phyloP scores from a whole-genome alignment of 2,797 vertebrate species.

The Acanthopagrus latus region DNA sequence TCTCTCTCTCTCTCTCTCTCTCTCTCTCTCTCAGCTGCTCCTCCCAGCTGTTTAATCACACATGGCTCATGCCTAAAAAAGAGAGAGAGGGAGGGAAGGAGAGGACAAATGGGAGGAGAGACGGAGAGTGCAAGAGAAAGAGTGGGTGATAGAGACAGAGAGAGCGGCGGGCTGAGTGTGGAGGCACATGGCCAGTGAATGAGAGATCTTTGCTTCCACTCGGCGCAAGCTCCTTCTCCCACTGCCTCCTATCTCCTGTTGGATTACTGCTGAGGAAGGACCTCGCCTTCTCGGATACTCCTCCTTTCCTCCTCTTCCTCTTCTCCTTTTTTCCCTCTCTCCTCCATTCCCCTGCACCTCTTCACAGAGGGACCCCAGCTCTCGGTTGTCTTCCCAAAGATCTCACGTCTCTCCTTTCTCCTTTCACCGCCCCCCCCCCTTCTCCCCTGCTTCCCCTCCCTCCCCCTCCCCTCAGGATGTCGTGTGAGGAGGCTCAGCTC shows the following conservation, averaged over 20 bases:
- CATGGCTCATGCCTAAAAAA: slow-evolving; percentile 87
- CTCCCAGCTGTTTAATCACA: slow-evolving; percentile 88
- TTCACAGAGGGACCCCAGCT: slow-evolving; percentile 54
- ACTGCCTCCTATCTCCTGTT: slow-evolving; percentile 65
- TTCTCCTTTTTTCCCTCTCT: slow-evolving; percentile 41
- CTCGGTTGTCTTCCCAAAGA: slow-evolving; percentile 39
- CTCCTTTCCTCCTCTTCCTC: slow-evolving; percentile 47
- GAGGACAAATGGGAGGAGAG: slow-evolving; percentile 78
- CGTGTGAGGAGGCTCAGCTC: slow-evolving; percentile 97
- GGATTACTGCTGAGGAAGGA: slow-evolving; percentile 82
- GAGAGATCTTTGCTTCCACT: slow-evolving; percentile 82
- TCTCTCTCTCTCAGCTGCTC: slow-evolving; percentile 83
- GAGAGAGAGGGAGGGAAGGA: slow-evolving; percentile 84
- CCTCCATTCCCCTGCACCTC: slow-evolving; percentile 41
- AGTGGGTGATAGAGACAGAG: slow-evolving; percentile 66
- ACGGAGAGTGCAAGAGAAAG: slow-evolving; percentile 70
- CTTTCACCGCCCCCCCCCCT: slow-evolving; percentile 66
- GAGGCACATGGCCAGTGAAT: slow-evolving; percentile 89
- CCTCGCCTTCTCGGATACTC: slow-evolving; percentile 63
- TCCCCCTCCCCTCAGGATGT: slow-evolving; percentile 93
- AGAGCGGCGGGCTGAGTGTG: slow-evolving; percentile 74
- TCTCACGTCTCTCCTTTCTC: slow-evolving; percentile 76
- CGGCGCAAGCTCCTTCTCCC: slow-evolving; percentile 67
- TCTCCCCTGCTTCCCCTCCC: slow-evolving; percentile 79
- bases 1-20: slow-evolving; percentile 54